Evolutionary conservation across 2,797 vertebrate genomes (phyloP).

Genomic region (Leptodactylus fallax): DNA sequence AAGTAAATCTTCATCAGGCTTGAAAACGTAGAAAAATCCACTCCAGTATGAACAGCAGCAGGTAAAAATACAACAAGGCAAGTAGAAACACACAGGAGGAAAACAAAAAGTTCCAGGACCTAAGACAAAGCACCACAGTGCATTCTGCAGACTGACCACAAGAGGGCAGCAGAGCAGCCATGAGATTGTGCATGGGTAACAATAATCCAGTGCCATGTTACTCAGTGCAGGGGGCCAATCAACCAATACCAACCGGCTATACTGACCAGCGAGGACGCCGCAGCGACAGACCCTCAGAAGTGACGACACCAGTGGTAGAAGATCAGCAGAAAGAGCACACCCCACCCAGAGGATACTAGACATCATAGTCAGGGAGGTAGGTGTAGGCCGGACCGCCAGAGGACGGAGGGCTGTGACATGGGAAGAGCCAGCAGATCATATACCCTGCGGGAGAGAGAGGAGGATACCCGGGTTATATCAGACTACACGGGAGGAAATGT

Average conservation of each 20-base stretch:
- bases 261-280: background rate
- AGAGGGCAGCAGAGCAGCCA: background rate
- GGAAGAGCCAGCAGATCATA: slow-evolving; percentile 83
- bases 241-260: background rate
- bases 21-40: background rate
- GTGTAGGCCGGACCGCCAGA: slow-evolving; percentile 78
- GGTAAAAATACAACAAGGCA: background rate
- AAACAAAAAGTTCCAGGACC: background rate
- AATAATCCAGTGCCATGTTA: background rate
- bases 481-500: background rate
- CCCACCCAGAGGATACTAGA: background rate
- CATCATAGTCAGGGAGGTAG: slow-evolving; percentile 76
- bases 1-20: background rate
- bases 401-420: slow-evolving; percentile 76
- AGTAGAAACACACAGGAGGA: background rate
- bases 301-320: background rate
- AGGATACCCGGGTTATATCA: no score
- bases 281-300: background rate
- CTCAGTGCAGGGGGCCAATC: background rate
- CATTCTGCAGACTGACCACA: background rate
- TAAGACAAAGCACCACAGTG: background rate
- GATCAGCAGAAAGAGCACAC: slow-evolving; percentile 29
- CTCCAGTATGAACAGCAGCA: background rate
- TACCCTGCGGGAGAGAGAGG: slow-evolving; percentile 71
- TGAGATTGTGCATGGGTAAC: background rate